Percentiles rank a stretch among this genome's conserved stretches.
Evolutionary conservation across 2,888 invertebrate genomes (phyloP).

Genomic region (Eupithecia vulgata): DNA sequence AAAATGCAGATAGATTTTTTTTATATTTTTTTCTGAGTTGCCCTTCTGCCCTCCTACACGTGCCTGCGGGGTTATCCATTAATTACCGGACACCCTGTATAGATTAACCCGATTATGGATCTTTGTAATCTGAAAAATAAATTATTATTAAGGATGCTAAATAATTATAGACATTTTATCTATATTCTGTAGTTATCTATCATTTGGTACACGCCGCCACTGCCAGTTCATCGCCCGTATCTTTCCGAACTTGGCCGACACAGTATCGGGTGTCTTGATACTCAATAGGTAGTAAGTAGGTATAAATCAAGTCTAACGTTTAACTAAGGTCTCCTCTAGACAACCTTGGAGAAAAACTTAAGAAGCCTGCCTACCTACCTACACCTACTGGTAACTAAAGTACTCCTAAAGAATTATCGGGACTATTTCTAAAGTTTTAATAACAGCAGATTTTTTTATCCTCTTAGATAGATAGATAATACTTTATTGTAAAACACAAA

Average conservation of each 20-base stretch:
- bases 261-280: not conserved
- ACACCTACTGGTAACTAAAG: not conserved
- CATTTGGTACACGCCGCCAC: not conserved
- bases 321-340: not conserved
- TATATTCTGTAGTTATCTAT: not conserved
- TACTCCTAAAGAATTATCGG: not conserved
- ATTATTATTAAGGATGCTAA: too few species aligned
- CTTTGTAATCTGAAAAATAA: too few species aligned
- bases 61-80: too few species aligned
- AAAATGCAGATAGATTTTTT: too few species aligned
- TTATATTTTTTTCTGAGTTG: too few species aligned
- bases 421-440: too few species aligned
- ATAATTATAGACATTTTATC: not conserved
- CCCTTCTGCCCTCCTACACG: too few species aligned
- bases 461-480: too few species aligned
- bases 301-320: not conserved
- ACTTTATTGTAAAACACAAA: too few species aligned
- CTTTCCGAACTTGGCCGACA: not conserved
- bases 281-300: not conserved
- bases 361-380: not conserved
- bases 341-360: not conserved
- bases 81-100: too few species aligned
- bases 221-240: not conserved
- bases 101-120: too few species aligned
- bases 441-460: too few species aligned